These are phyloP conservation scores for Cephalotes varians DNA, from an alignment of 2,888 invertebrate genomes.

Conservation along the genomic window DNA sequence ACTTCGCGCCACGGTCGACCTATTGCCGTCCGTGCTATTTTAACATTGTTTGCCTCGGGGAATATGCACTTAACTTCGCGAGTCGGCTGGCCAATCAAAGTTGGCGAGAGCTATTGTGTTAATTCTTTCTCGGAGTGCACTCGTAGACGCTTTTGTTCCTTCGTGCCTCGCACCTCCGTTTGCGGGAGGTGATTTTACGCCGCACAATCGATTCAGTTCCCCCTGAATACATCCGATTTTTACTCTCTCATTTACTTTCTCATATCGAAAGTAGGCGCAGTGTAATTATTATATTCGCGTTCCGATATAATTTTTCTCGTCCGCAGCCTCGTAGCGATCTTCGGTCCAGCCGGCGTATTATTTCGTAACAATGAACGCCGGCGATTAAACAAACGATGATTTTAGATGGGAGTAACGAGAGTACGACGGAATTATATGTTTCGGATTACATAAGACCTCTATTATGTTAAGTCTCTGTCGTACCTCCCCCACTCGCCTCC, in stretches of 20 bases:
- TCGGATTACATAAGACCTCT: constrained; percentile 72
- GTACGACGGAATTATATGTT: constrained; percentile 72
- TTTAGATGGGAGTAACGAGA: constrained; percentile 69
- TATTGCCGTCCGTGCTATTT: constrained; percentile 69
- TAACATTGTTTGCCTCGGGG: constrained; percentile 72
- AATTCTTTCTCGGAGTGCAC: constrained; percentile 56
- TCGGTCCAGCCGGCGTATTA: background rate
- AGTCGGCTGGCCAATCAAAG: constrained; percentile 63
- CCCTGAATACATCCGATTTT: constrained; percentile 29
- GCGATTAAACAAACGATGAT: constrained; percentile 71
- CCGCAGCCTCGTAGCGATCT: background rate
- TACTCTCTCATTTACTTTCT: constrained; percentile 24
- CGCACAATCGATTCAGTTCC: constrained; percentile 31
- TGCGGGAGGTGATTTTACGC: constrained; percentile 37
- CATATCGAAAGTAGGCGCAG: background rate
- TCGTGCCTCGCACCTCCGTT: constrained; percentile 37
- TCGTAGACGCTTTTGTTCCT: constrained; percentile 51
- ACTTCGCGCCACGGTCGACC: constrained; percentile 69
- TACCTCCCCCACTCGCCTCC: constrained; percentile 37
- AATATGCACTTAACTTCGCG: constrained; percentile 67
- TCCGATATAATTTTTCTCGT: background rate
- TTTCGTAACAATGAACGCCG: constrained; percentile 61
- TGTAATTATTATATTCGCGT: constrained; percentile 35
- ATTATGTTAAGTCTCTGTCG: constrained; percentile 69
- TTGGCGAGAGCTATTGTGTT: constrained; percentile 63